Conservation (phyloP, 1,140 invertebrate species). For the Temnothorax longispinosus region DNA sequence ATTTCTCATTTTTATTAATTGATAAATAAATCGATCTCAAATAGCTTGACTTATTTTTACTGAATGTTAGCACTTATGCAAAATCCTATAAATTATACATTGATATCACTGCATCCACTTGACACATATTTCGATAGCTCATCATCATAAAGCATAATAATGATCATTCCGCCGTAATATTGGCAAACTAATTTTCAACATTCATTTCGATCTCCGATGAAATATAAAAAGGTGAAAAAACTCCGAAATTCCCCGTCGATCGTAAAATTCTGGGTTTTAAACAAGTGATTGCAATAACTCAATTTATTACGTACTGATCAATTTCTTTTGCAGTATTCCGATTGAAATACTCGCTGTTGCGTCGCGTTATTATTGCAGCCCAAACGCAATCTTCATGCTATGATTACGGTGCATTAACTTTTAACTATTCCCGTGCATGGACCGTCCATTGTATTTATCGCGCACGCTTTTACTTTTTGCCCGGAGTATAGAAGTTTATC, state of each 20-base stretch:
- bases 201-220: not conserved
- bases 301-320: conserved; percentile 23
- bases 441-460: conserved; percentile 9
- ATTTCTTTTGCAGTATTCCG: not conserved
- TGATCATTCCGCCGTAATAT: not conserved
- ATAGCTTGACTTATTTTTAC: not conserved
- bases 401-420: conserved; percentile 28
- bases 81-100: conserved; percentile 16
- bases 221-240: not conserved
- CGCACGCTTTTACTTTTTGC: conserved; percentile 33
- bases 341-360: not conserved
- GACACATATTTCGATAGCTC: conserved; percentile 8
- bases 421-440: conserved; percentile 2
- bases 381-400: conserved; percentile 19
- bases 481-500: conserved; percentile 32
- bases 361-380: conserved; percentile 1
- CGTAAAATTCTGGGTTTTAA: not conserved
- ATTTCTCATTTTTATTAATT: not conserved
- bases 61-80: not conserved
- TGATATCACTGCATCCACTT: not conserved
- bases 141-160: not conserved
- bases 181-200: conserved; percentile 2
- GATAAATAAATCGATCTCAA: not conserved
- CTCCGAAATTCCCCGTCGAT: not conserved
- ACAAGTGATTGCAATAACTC: conserved; percentile 9